phyloP scores from a whole-genome alignment of 2,113 vertebrate genomes.

The Pan troglodytes region NHGRI_mPanTro3-v2.1_pri NC_072398.2:39521001-39521500 shows the following conservation, averaged over 20 bases:
- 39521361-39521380: background rate
- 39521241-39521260: background rate
- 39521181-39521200: background rate
- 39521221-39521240: background rate
- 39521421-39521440: background rate
- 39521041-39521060: background rate
- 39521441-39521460: background rate
- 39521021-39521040: background rate
- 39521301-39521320: background rate
- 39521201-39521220: background rate
- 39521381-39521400: background rate
- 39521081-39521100: background rate
- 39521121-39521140: background rate
- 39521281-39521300: background rate
- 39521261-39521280: background rate
- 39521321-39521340: background rate
- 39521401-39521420: background rate
- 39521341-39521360: background rate
- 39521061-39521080: background rate
- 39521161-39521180: background rate
- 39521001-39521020: background rate
- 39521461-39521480: background rate
- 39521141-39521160: background rate
- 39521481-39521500: no score
- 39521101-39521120: background rate